Evolutionary conservation across 2,888 invertebrate genomes (phyloP).

Genomic region (Eretmocerus hayati): DNA sequence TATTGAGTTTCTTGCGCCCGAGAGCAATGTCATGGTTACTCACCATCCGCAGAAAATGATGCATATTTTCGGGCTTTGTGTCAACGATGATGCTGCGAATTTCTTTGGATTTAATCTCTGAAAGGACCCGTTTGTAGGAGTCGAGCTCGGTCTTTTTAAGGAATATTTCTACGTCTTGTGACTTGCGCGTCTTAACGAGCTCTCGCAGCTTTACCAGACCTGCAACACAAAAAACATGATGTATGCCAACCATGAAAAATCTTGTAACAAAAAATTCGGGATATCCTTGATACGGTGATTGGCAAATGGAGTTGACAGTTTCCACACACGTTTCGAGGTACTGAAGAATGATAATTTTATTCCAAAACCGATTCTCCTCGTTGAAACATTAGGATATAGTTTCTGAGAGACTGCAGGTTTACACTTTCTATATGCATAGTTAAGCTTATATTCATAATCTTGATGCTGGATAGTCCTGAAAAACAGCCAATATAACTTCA

Average conservation of each 20-base stretch:
- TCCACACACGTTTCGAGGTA: background rate
- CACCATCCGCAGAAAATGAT: slow-evolving; percentile 68
- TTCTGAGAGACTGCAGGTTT: no score
- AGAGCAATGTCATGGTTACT: no score
- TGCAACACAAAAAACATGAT: no score
- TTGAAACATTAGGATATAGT: no score
- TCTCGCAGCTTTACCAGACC: slow-evolving; percentile 67
- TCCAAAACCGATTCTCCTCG: no score
- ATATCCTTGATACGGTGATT: background rate
- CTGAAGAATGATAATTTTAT: no score
- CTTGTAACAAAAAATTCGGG: background rate
- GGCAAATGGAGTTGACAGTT: background rate
- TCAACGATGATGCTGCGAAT: slow-evolving; percentile 73
- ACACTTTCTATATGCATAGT: no score
- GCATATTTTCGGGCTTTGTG: slow-evolving; percentile 65
- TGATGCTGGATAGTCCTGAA: no score
- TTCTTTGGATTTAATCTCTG: slow-evolving; percentile 69
- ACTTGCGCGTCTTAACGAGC: slow-evolving; percentile 59
- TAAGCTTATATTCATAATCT: no score
- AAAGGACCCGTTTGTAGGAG: slow-evolving; percentile 60
- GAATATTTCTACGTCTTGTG: slow-evolving; percentile 59
- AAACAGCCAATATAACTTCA: no score
- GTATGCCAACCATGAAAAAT: no score
- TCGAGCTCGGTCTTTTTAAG: slow-evolving; percentile 61
- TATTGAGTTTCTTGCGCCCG: no score